phyloP scores from a whole-genome alignment of 2,888 invertebrate genomes.

The Diplolepis rosae region DNA sequence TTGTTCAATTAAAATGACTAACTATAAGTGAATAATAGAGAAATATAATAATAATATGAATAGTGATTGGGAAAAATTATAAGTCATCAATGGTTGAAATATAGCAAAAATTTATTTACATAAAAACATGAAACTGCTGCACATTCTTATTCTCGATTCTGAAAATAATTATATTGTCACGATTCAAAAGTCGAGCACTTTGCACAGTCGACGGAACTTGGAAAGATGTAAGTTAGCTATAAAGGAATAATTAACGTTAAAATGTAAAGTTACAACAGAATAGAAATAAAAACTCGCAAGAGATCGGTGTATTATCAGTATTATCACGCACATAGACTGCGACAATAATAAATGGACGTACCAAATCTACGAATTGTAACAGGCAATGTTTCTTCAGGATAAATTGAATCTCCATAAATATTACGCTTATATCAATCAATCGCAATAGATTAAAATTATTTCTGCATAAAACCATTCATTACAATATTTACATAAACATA shows the following conservation, averaged over 20 bases:
- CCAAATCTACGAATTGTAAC: slow-evolving; percentile 27
- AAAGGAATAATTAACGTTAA: slow-evolving; percentile 36
- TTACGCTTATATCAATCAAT: slow-evolving; percentile 63
- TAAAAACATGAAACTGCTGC: slow-evolving; percentile 71
- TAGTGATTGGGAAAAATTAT: not conserved
- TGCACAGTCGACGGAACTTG: slow-evolving; percentile 31
- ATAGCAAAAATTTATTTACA: slow-evolving; percentile 73
- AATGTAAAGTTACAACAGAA: slow-evolving; percentile 13
- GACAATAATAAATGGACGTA: slow-evolving; percentile 30
- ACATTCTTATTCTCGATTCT: slow-evolving; percentile 48
- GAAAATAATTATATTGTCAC: slow-evolving; percentile 58
- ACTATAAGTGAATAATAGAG: no score
- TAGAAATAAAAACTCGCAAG: slow-evolving; percentile 25
- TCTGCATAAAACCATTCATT: slow-evolving; percentile 64
- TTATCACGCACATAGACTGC: slow-evolving; percentile 32
- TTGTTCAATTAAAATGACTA: no score
- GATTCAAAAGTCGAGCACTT: slow-evolving; percentile 52
- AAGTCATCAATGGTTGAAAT: slow-evolving; percentile 60
- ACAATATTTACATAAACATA: slow-evolving; percentile 71
- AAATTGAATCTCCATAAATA: slow-evolving; percentile 62
- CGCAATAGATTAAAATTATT: slow-evolving; percentile 58
- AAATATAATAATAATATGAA: not conserved
- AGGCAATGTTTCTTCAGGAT: slow-evolving; percentile 32
- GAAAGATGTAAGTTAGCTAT: slow-evolving; percentile 35
- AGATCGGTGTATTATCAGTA: slow-evolving; percentile 45